Base-by-base conservation (phyloP, 2,797 vertebrate genomes). In the Dromococcyx pavoninus region DNA sequence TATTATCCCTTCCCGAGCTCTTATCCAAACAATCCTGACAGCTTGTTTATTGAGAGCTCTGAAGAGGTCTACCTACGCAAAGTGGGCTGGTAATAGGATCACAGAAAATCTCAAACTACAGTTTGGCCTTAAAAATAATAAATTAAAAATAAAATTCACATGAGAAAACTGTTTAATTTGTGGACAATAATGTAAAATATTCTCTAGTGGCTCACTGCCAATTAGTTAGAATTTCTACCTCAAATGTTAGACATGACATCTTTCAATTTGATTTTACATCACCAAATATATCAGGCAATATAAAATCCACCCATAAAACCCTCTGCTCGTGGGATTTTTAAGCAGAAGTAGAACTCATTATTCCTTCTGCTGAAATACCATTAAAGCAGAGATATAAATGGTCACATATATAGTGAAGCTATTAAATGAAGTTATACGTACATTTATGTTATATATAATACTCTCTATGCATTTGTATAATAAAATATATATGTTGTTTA, bases 11-110 rank as follows among this genome's bases (percentile, higher is more conserved):
- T 87, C 76, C 78, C 88, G 64, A 44, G 74, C 56, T 90, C 83
- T 97, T 96, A 92, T 89, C 94, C 96, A 97, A 98, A 98, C 96
- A 97, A 88, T 62, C 51, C 61, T 74, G 94, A 97, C 91, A 94
- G 94, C 12, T 65, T 93, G 96, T 96, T 97, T 97, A 96, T 43
- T 18, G 85, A 95, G 91, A 81, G 79, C 75, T 88, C 87, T 64
- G 94, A 91, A 75, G 86, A 84, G 58, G 80, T 46, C 96, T 95
- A 22, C 17, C 81, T 83, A 44, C 16, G 27, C 96, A 41, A 53
- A 72, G 65, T 9, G 67, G 28, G 41, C 95, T 7, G 94, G 87
- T 95, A 95, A 97, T 89, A 97, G 95, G 93, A 94, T 64, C 76
- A 75, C 16, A 0, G 80, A 76, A 85, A 82, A 84, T 35, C 70